Evolutionary conservation across 2,888 invertebrate genomes (phyloP), one percentile per base, ranked within the genome.

Genomic region (Eupithecia exiguata): DNA sequence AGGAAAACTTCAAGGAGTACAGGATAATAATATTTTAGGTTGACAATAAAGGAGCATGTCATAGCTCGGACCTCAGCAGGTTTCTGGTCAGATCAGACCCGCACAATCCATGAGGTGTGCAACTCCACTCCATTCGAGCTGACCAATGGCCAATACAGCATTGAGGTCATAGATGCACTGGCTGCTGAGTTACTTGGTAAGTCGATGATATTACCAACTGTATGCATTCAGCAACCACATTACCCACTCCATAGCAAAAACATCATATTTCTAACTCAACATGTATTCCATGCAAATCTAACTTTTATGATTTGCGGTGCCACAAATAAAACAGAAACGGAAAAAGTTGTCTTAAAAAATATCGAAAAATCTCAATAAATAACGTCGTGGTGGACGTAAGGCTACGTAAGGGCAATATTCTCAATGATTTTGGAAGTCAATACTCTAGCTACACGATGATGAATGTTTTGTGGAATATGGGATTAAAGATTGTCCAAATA

Each of bases 51-150:
- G 84, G 97, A 98, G 90, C 97, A 97, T 94, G 96, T 97, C 7
- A 96, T 97, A 78, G 96, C 97, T n/a, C 95, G 97, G 82, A 97
- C 96, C 46, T 96, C 97, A 7, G 96, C 97, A n/a, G 98, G 98
- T 6, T 97, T 97, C 90, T 98, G 98, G 98, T 96, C 97, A 0
- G 97, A 98, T 83, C 97, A 97, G 84, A 96, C 97, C 58, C 95
- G 97, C 78, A 96, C 96, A 1, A 96, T 98, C 77, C 97, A 97
- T 84, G 96, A 97, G 84, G 96, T 97, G 14, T 96, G 96, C 84
- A 97, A 98, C 87, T 95, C 96, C 69, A 97, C 97, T 85, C 98
- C 98, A 3, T 98, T 98, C 88, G 96, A 96, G 68, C 90, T 98
- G 70, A 95, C 94, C 84, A 95, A 94, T 83, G 96, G 96, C 18